These are phyloP conservation scores for Pseudachorutes palmiensis DNA, from an alignment of 1,140 invertebrate genomes.

Conservation along the genomic window DNA sequence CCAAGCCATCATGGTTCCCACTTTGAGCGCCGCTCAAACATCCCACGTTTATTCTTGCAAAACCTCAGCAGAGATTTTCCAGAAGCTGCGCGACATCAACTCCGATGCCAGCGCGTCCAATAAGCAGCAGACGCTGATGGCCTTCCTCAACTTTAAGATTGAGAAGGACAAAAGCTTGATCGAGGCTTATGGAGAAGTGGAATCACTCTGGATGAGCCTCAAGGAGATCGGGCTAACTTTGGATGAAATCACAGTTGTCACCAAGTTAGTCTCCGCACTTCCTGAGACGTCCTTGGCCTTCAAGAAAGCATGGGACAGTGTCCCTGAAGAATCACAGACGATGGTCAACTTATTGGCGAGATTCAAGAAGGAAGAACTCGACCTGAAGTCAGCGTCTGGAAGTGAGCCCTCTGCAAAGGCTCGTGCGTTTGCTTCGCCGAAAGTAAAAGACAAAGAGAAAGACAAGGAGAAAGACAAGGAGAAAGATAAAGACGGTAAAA, in stretches of 20 bases:
- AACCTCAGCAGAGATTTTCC: constrained; percentile 13
- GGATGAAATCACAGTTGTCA: constrained; percentile 1
- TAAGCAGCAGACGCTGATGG: constrained; percentile 16
- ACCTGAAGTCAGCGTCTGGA: background rate
- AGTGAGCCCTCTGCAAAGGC: background rate
- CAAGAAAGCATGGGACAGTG: constrained; percentile 24
- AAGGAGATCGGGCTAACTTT: constrained; percentile 18
- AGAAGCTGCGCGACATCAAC: constrained; percentile 9
- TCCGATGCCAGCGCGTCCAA: constrained; percentile 16
- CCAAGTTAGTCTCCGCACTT: constrained; percentile 20
- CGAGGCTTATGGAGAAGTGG: constrained; percentile 5
- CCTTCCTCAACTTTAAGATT: constrained; percentile 17
- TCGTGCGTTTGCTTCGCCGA: background rate
- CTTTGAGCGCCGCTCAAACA: constrained; percentile 2
- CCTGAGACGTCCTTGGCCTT: constrained; percentile 16
- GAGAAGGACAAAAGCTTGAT: background rate
- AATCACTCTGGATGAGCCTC: constrained; percentile 3
- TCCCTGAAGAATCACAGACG: constrained; percentile 18
- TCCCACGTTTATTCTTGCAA: constrained; percentile 9
- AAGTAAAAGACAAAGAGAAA: background rate
- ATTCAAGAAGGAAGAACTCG: constrained; percentile 15
- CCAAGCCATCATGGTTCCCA: constrained; percentile 13
- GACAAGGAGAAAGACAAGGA: background rate
- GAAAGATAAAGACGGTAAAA: background rate
- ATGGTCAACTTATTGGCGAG: constrained; percentile 11